Evolutionary conservation across 2,888 invertebrate species (phyloP), one percentile per base, ranked within the genome.

Genomic region (Caenorhabditis auriculariae): DNA sequence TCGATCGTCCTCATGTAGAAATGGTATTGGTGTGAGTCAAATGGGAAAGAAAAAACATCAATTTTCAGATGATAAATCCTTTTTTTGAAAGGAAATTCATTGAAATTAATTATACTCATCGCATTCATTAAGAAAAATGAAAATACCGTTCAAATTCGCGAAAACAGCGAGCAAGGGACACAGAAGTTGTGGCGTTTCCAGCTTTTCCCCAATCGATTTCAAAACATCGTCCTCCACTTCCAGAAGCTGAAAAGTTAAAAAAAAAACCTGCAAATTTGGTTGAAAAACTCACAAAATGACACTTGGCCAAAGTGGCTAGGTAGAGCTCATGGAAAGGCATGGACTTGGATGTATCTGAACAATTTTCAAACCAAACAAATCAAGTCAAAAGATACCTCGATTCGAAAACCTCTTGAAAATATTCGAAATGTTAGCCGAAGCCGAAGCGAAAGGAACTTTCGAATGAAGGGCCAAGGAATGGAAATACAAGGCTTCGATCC

Each of bases 331-430:
- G 32, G 24, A 44, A 32, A 7, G 50, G 54, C 51, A 57, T 60
- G 6, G 46, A 19, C 41, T 42, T 60, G 4, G 54, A 42, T n/a
- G 47, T 35, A 35, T 54, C 60, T 60, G 39, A 28, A 50, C 50
- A 48, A 29, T 45, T 45, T 45, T 26, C 23, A 24, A 9, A 45
- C 24, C 21, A 45, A 45, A 45, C 19, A 23, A 21, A 23, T 45
- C 24, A 21, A 17, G 23, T 32, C 27, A 17, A 21, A 24, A 28
- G 12, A 7, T 38, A 65, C 66, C 66, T 45, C 49, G 26, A 50
- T 66, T 62, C 4, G 62, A 59, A 48, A 60, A 67, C 24, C 60
- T 60, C 27, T 65, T 69, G n/a, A 69, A 59, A 38, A 72, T 60
- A 2, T 52, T 17, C 0, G 59, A 35, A 17, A 69, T 53, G 48